phyloP scores from a whole-genome alignment of 2,797 vertebrate species.

The Erithacus rubecula region DNA sequence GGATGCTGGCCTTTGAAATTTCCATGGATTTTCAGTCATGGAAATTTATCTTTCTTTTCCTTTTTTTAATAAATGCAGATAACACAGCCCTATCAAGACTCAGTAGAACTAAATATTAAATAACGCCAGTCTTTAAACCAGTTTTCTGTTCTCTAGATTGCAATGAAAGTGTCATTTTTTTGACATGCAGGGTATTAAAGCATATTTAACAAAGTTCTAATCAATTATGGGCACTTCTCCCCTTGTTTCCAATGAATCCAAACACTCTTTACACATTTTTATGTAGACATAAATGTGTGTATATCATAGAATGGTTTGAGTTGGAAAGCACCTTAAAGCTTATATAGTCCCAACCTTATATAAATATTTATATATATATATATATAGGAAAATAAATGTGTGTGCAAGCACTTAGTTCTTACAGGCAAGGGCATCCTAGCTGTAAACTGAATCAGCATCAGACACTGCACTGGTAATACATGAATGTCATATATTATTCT shows the following conservation, averaged over 20 bases:
- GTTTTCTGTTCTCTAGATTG: neutral
- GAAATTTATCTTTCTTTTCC: neutral
- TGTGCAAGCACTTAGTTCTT: neutral
- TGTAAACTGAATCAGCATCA: neutral
- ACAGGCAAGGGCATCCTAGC: neutral
- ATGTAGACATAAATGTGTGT: neutral
- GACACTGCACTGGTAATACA: neutral
- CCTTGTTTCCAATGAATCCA: neutral
- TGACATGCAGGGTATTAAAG: neutral
- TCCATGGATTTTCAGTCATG: neutral
- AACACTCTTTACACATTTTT: neutral
- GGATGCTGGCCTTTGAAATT: neutral
- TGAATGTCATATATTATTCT: neutral
- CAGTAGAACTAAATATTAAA: neutral
- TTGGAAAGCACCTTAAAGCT: neutral
- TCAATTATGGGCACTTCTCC: neutral
- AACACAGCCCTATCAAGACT: neutral
- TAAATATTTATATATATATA: neutral
- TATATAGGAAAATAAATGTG: neutral
- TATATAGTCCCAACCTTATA: neutral
- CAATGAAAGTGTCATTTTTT: neutral
- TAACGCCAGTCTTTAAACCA: neutral
- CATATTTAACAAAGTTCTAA: neutral
- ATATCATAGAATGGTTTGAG: neutral
- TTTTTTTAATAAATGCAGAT: neutral